phyloP scores from a whole-genome alignment of 2,888 invertebrate genomes.

The Clostera curtula region DNA sequence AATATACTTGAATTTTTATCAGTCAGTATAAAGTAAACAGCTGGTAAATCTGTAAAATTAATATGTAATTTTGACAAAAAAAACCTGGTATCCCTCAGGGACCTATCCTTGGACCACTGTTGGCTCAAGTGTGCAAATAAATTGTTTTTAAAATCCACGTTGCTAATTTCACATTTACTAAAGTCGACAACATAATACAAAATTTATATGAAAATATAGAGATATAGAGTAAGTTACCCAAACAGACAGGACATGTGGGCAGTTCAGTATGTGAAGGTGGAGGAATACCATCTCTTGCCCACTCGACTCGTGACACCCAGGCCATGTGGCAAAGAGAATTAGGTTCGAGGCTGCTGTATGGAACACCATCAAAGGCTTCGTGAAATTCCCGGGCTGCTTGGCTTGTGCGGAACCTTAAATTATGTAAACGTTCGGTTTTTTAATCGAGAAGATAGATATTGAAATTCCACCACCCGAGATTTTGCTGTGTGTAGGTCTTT shows the following conservation, averaged over 20 bases:
- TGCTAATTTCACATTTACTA: no score
- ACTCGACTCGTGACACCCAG: constrained; percentile 95
- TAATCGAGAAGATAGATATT: not conserved
- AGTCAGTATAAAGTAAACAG: no score
- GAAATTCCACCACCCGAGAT: no score
- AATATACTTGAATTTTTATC: not conserved
- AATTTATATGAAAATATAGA: not conserved
- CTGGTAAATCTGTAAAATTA: no score
- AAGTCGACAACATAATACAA: no score
- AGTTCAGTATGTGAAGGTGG: constrained; percentile 91
- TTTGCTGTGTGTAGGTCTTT: no score
- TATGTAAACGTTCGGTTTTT: constrained; percentile 3
- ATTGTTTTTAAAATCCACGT: no score
- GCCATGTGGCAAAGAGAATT: constrained; percentile 94
- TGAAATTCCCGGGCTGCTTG: constrained; percentile 93
- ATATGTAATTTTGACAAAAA: no score
- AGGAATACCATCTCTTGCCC: constrained; percentile 82
- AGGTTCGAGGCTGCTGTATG: constrained; percentile 95
- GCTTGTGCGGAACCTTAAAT: constrained; percentile 79
- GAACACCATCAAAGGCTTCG: constrained; percentile 91
- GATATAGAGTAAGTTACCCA: constrained; percentile 55
- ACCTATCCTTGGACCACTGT: no score
- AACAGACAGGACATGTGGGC: constrained; percentile 97
- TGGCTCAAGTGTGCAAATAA: no score
- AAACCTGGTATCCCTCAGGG: no score